phyloP scores from a whole-genome alignment of 2,797 vertebrate species.

The Choloepus didactylus region DNA sequence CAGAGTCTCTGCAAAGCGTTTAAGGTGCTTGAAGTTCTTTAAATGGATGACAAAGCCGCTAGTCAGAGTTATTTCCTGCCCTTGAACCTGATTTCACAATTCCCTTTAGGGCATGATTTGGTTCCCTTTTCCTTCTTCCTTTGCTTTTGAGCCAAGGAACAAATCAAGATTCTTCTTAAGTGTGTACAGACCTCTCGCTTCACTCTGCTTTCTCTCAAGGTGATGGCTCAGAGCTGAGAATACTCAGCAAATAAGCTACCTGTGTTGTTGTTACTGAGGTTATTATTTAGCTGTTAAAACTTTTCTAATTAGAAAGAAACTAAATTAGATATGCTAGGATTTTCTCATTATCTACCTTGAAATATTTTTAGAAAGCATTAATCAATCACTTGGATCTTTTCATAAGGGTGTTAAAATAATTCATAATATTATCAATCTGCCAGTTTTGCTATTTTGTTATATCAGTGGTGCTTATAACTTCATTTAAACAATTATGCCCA shows the following conservation, averaged over 20 bases:
- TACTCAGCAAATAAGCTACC: not conserved
- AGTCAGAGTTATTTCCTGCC: not conserved
- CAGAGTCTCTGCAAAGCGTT: not conserved
- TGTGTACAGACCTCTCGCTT: not conserved
- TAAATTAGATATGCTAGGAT: not conserved
- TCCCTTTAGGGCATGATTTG: not conserved
- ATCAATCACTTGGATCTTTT: not conserved
- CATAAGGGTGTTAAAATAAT: not conserved
- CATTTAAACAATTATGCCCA: not conserved
- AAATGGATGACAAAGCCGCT: not conserved
- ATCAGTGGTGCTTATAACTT: not conserved
- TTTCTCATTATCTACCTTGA: not conserved
- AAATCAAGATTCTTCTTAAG: not conserved
- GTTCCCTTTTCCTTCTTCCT: not conserved
- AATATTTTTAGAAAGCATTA: not conserved
- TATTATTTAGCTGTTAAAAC: not conserved
- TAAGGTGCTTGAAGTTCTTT: not conserved
- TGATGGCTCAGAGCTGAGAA: not conserved
- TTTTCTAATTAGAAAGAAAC: not conserved
- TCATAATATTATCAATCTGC: not conserved
- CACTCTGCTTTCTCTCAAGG: not conserved
- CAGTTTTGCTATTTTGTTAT: not conserved
- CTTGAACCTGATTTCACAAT: conserved; percentile 32
- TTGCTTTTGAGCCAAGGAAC: not conserved
- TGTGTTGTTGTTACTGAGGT: not conserved